Conservation (phyloP, 2,113 vertebrate genomes). For the Campylomormyrus tamandua region DNA sequence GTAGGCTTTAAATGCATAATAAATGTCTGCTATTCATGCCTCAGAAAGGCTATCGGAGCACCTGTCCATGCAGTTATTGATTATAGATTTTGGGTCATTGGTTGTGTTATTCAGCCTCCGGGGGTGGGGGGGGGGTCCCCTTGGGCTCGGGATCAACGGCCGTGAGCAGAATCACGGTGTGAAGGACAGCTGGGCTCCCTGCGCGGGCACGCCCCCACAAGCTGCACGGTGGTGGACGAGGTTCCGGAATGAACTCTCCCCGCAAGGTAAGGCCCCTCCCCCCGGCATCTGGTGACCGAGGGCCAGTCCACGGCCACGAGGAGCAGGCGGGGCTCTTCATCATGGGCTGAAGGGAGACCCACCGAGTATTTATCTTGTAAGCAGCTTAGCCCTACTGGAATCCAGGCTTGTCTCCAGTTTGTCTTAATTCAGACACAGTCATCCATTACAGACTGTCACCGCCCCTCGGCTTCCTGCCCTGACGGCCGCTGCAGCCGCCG, state of each 20-base stretch:
- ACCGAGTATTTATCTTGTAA: slow-evolving; percentile 54
- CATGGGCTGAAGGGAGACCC: slow-evolving; percentile 43
- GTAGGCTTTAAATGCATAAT: not conserved
- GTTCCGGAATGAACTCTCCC: not conserved
- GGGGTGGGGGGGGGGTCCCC: not conserved
- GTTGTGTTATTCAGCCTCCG: not conserved
- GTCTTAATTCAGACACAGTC: slow-evolving; percentile 51
- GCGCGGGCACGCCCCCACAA: not conserved
- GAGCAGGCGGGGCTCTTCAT: slow-evolving; percentile 50
- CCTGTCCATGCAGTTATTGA: not conserved
- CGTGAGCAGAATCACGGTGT: not conserved
- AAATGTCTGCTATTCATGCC: not conserved
- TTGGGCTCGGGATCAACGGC: not conserved
- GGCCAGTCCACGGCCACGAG: slow-evolving; percentile 20
- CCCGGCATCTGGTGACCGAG: slow-evolving; percentile 15
- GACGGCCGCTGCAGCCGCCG: slow-evolving; percentile 18
- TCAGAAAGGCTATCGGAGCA: not conserved
- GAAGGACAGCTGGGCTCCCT: not conserved
- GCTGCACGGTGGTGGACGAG: not conserved
- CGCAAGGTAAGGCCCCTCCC: not conserved
- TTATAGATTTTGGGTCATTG: not conserved
- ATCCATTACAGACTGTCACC: slow-evolving; percentile 59
- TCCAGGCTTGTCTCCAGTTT: slow-evolving; percentile 52
- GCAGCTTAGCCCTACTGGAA: slow-evolving; percentile 51
- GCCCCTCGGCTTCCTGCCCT: slow-evolving; percentile 28